Evolutionary conservation across 2,888 invertebrate genomes (phyloP).

Genomic region (Pollenia griseotomentosa): DNA sequence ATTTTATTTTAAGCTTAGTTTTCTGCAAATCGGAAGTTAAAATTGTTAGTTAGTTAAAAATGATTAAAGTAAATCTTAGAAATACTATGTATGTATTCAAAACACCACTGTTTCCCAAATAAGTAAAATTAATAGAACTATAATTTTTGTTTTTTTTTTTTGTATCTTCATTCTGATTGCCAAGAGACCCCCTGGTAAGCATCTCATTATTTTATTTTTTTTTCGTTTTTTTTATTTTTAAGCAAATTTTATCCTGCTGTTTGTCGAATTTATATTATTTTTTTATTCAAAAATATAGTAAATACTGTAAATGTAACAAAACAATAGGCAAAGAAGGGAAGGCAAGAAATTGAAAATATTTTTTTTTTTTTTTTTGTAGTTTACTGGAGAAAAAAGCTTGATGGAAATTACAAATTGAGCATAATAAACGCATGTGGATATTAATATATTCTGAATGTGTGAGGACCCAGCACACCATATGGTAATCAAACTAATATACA

Average conservation of each 20-base stretch:
- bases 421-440: conserved; percentile 58
- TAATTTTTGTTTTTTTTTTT: conserved; percentile 7
- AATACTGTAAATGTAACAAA: not conserved
- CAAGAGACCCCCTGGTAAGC: conserved; percentile 40
- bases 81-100: not conserved
- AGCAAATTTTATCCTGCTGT: conserved; percentile 46
- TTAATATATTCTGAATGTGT: conserved; percentile 8
- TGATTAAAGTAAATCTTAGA: no score
- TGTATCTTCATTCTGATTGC: conserved; percentile 25
- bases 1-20: no score
- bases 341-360: not conserved
- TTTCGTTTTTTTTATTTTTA: not conserved
- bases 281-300: not conserved
- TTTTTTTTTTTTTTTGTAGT: not conserved
- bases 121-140: conserved; percentile 39
- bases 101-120: not conserved
- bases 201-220: conserved; percentile 28
- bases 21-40: no score
- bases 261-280: conserved; percentile 29
- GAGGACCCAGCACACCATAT: not conserved
- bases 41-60: no score
- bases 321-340: conserved; percentile 18
- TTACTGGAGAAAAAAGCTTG: conserved; percentile 53
- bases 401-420: conserved; percentile 70
- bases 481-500: no score